Evolutionary conservation across 2,888 invertebrate genomes (phyloP), one percentile per base, ranked within the genome.

Genomic region (Tromatobia lineatoria): DNA sequence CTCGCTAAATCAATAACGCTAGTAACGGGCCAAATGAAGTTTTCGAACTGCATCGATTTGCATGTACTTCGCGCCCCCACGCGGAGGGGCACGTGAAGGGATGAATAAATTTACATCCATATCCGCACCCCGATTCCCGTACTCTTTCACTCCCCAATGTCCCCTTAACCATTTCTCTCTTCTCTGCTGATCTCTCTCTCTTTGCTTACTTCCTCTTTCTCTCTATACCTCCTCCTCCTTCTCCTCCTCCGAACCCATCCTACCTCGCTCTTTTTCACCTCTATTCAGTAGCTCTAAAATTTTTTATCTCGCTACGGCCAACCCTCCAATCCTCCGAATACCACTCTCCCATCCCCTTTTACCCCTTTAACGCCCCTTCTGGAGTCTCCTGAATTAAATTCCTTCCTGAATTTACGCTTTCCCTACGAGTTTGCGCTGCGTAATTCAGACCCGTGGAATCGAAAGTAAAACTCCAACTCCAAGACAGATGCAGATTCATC

Each of bases 21-120:
- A 74, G 82, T 85, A 77, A 69, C 64, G 64, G 59, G 67, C 67
- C 45, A 85, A 78, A 85, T 73, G 67, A 77, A 78, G 70, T 85
- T 85, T 82, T 69, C 78, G 50, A 85, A 85, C 85, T 85, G 79
- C 74, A 80, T 80, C 74, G 78, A 85, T 85, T 85, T 85, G 69
- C 85, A 85, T 78, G 74, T 61, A 52, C 69, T 79, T 82, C 78
- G 69, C 59, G 50, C 77, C 57, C 66, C 57, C 71, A n/a, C n/a
- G 57, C 69, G 34, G 54, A 11, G 52, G 29, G 50, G 67, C 71
- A 61, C 57, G 47, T 18, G 78, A 71, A 84, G 77, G 76, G 77
- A 74, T 84, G 82, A 84, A 84, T 84, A 84, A 84, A 82, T 84
- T 82, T 82, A 71, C 84, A 84, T 81, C 29, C 20, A 57, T 77